phyloP scores from a whole-genome alignment of 2,888 invertebrate species.

The Tholera decimalis region DNA sequence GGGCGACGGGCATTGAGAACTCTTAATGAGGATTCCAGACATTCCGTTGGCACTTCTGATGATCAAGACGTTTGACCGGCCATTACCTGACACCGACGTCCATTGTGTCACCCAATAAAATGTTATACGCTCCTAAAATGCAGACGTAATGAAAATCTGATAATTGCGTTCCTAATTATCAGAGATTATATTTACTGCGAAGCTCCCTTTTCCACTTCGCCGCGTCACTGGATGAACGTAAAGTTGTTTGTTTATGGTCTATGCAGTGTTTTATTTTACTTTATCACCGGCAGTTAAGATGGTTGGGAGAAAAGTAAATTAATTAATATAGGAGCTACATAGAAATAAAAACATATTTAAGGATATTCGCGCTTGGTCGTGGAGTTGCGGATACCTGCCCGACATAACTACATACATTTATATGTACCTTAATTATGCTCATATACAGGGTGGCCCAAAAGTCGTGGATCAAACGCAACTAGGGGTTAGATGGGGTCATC shows the following conservation, averaged over 20 bases:
- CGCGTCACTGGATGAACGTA: constrained; percentile 21
- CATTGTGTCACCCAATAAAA: constrained; percentile 13
- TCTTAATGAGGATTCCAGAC: constrained; percentile 50
- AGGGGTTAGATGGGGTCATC: too few species aligned
- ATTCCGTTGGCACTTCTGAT: constrained; percentile 39
- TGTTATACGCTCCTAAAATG: constrained; percentile 25
- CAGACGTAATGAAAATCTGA: constrained; percentile 41
- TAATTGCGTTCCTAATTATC: constrained; percentile 43
- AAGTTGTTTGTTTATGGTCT: constrained; percentile 27
- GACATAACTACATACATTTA: too few species aligned
- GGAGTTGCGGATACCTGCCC: too few species aligned
- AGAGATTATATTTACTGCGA: constrained; percentile 36
- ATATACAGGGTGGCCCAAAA: too few species aligned
- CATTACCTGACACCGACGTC: constrained; percentile 9
- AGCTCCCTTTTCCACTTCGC: background rate
- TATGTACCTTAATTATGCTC: too few species aligned
- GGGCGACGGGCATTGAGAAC: constrained; percentile 23
- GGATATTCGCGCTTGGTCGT: too few species aligned
- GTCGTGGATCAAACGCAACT: too few species aligned
- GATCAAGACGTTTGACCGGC: constrained; percentile 30
- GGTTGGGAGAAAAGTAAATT: constrained; percentile 10
- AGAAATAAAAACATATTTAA: too few species aligned
- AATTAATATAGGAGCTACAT: too few species aligned
- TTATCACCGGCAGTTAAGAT: constrained; percentile 8
- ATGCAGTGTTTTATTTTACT: constrained; percentile 27